Percentiles rank a stretch among this genome's conserved stretches.
Conservation (phyloP, 2,888 invertebrate species). For the Koerneria pararmatus region DNA sequence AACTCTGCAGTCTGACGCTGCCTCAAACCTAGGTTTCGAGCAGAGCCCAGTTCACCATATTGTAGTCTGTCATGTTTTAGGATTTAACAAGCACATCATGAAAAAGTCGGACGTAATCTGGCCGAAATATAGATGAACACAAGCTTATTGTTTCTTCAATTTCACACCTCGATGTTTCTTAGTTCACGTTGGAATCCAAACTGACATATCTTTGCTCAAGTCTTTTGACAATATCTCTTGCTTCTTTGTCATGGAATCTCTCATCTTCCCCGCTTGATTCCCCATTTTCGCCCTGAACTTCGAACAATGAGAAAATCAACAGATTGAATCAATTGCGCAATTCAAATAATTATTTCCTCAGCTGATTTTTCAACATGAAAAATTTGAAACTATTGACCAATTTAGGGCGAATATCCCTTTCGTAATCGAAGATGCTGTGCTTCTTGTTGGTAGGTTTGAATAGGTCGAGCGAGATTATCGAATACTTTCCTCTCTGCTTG, state of each 20-base stretch:
- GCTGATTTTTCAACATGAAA: too few species aligned
- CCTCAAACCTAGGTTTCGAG: too few species aligned
- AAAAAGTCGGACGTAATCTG: too few species aligned
- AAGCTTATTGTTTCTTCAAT: background rate
- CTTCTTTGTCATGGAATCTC: slow-evolving; percentile 27
- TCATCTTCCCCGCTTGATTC: slow-evolving; percentile 18
- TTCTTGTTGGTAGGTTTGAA: slow-evolving; percentile 18
- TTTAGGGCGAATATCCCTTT: background rate
- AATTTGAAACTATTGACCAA: background rate
- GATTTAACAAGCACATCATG: too few species aligned
- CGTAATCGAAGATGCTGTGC: slow-evolving; percentile 5
- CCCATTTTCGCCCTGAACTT: background rate
- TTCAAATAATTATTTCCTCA: too few species aligned
- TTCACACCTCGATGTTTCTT: background rate
- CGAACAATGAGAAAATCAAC: background rate
- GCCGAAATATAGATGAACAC: too few species aligned
- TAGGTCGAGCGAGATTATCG: slow-evolving; percentile 12
- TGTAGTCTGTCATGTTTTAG: too few species aligned
- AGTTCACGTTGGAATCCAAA: too few species aligned
- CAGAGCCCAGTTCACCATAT: too few species aligned
- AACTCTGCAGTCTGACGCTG: too few species aligned
- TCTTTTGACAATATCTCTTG: slow-evolving; percentile 26
- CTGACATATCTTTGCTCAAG: slow-evolving; percentile 32
- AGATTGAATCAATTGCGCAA: background rate
- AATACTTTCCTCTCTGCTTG: slow-evolving; percentile 3